These are phyloP conservation scores for Aphrophora alni DNA, from an alignment of 2,888 invertebrate species.

Conservation along the genomic window DNA sequence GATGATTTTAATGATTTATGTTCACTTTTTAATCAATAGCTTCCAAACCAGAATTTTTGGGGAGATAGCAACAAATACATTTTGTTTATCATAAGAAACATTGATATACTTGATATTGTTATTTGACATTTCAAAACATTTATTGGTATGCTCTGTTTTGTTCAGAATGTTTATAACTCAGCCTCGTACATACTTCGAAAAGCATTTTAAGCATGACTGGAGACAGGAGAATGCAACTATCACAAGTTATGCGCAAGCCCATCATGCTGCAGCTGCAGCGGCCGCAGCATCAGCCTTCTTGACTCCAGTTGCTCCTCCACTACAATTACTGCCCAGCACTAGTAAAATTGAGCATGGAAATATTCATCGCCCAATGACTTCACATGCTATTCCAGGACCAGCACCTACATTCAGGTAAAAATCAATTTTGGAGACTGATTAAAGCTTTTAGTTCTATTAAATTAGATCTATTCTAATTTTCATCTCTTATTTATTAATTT, in stretches of 20 bases:
- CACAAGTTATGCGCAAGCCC: constrained; percentile 50
- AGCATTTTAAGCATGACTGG: constrained; percentile 52
- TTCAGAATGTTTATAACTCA: constrained; percentile 48
- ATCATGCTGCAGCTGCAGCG: constrained; percentile 48
- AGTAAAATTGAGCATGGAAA: constrained; percentile 53
- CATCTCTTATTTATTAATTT: too few relatives aligned
- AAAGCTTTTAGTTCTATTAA: too few relatives aligned
- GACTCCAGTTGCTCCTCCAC: constrained; percentile 58
- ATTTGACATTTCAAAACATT: too few relatives aligned
- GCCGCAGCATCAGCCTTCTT: constrained; percentile 57
- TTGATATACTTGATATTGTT: too few relatives aligned
- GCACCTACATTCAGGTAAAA: constrained; percentile 57
- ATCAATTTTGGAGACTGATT: not conserved
- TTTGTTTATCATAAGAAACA: too few relatives aligned
- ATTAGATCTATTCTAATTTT: too few relatives aligned
- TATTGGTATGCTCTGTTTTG: too few relatives aligned
- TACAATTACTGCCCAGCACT: constrained; percentile 53
- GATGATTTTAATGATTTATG: too few relatives aligned
- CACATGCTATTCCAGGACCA: constrained; percentile 57
- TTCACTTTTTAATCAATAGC: too few relatives aligned
- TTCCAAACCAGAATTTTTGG: too few relatives aligned
- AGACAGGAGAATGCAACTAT: constrained; percentile 51
- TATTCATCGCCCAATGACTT: constrained; percentile 54
- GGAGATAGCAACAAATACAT: too few relatives aligned
- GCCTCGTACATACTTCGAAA: constrained; percentile 50